Percentiles rank a stretch among this genome's conserved stretches.
Conservation (phyloP, 2,797 vertebrate genomes). For the Molossus alvarezi region DNA sequence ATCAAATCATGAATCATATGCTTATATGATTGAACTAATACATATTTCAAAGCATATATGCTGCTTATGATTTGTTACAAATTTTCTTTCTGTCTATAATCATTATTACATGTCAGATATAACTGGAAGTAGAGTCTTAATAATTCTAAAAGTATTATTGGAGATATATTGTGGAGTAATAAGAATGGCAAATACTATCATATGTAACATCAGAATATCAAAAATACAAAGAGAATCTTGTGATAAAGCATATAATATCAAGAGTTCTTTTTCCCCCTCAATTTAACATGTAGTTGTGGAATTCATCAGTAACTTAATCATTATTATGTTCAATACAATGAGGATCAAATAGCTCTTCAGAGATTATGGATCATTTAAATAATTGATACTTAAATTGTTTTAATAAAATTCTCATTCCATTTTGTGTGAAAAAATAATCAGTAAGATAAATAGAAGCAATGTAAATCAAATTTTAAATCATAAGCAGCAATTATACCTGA, state of each 20-base stretch:
- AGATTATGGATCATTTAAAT: neutral
- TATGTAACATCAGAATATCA: neutral
- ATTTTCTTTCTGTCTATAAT: constrained; percentile 19
- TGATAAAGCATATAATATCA: neutral
- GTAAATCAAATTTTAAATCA: neutral
- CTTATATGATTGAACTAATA: neutral
- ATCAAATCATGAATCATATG: constrained; percentile 38
- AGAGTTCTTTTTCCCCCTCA: neutral
- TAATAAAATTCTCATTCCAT: neutral
- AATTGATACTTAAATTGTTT: neutral
- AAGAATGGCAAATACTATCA: constrained; percentile 57
- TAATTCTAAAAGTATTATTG: neutral
- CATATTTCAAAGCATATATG: neutral
- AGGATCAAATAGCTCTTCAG: neutral
- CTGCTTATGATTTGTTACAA: constrained; percentile 42
- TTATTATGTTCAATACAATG: neutral
- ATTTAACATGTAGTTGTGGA: neutral
- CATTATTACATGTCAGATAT: constrained; percentile 11
- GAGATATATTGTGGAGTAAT: neutral
- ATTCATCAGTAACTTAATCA: neutral
- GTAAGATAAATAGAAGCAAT: neutral
- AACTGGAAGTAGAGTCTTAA: neutral
- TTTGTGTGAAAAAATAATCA: neutral
- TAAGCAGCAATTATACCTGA: neutral
- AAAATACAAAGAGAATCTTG: neutral